A percentile compares a stretch with the other conserved stretches of the same genome.
phyloP scores from a whole-genome alignment of 1,140 invertebrate species.

The Macrosteles quadrilineatus region DNA sequence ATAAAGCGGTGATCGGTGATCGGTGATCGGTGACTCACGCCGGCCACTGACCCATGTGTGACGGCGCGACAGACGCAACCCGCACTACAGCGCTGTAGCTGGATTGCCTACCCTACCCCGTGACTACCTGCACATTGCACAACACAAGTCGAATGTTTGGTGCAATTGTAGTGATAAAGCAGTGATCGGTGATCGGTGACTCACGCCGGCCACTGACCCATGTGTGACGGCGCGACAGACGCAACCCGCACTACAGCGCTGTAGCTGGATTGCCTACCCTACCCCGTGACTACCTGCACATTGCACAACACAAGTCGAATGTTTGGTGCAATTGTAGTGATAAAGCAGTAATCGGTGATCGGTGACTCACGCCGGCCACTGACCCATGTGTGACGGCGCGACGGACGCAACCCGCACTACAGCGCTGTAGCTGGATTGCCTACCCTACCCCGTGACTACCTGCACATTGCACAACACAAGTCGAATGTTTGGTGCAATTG shows the following conservation, averaged over 20 bases:
- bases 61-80: background rate
- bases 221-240: no score
- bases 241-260: background rate
- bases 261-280: background rate
- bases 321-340: no score
- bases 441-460: background rate
- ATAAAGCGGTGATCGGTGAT: no score
- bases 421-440: background rate
- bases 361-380: slow-evolving; percentile 8
- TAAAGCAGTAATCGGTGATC: background rate
- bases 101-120: background rate
- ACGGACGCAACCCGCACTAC: background rate
- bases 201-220: no score
- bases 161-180: no score
- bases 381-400: slow-evolving; percentile 19
- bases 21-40: no score
- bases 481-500: no score
- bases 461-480: background rate
- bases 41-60: no score
- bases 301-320: background rate
- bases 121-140: background rate
- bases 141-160: background rate
- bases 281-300: background rate
- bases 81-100: background rate
- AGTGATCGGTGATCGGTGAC: no score